phyloP scores from a whole-genome alignment of 1,140 invertebrate species.

The Lepidurus apus region DNA sequence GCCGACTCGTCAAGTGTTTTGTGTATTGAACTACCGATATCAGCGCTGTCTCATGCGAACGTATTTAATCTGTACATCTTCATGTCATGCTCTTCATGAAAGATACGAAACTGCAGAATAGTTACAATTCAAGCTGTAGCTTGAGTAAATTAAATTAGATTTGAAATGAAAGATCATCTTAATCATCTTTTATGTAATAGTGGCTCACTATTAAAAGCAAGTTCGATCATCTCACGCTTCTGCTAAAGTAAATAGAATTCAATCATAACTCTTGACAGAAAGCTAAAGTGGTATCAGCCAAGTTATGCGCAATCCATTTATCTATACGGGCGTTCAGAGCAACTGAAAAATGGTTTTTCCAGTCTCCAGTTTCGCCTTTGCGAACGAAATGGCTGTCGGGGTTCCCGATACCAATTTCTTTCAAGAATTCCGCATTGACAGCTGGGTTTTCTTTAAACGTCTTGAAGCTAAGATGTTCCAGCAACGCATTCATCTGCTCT shows the following conservation, averaged over 20 bases:
- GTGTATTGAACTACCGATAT: no score
- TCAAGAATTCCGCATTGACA: constrained; percentile 28
- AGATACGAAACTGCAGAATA: no score
- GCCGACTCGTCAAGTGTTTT: no score
- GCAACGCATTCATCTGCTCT: constrained; percentile 12
- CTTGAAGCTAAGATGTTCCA: constrained; percentile 29
- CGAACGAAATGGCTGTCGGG: constrained; percentile 32
- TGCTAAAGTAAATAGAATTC: not conserved
- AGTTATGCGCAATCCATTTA: constrained; percentile 38
- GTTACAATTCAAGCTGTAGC: no score
- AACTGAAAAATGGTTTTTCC: constrained; percentile 46
- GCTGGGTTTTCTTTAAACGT: constrained; percentile 31
- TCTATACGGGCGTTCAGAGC: constrained; percentile 44
- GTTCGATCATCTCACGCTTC: no score
- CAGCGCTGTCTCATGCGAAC: no score
- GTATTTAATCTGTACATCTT: no score
- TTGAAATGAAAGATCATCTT: no score
- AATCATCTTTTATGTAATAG: no score
- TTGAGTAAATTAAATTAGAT: no score
- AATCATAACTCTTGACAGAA: constrained; percentile 42
- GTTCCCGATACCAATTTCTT: constrained; percentile 26
- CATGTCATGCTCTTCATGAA: no score
- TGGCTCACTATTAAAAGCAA: no score
- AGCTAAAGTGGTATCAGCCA: constrained; percentile 33
- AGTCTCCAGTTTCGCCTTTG: constrained; percentile 57